Conservation (phyloP, 1,140 invertebrate species). For the Anthonomus grandis region DNA sequence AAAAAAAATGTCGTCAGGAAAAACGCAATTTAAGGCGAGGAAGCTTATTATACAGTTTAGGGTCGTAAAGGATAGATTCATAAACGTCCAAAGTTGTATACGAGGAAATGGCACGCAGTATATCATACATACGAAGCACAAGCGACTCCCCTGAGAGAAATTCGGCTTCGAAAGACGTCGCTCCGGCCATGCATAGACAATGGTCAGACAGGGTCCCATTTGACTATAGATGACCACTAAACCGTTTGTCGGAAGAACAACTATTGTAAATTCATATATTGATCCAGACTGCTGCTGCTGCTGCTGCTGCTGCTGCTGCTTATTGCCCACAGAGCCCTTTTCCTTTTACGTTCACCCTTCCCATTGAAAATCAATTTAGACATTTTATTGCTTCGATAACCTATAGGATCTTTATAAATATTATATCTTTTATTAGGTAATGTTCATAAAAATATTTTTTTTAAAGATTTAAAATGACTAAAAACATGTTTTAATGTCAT, state of each 20-base stretch:
- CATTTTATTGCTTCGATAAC: too few relatives aligned
- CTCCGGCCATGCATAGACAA: conserved; percentile 43
- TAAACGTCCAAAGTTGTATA: conserved; percentile 44
- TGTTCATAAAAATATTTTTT: too few relatives aligned
- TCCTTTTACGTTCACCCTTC: too few relatives aligned
- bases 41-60: conserved; percentile 20
- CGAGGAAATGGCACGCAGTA: conserved; percentile 40
- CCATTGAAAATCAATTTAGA: too few relatives aligned
- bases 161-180: conserved; percentile 41
- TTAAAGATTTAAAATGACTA: too few relatives aligned
- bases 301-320: too few relatives aligned
- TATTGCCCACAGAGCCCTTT: too few relatives aligned
- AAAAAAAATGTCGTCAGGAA: conserved; percentile 21
- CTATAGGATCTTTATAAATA: too few relatives aligned
- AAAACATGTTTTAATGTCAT: too few relatives aligned
- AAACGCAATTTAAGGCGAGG: conserved; percentile 23
- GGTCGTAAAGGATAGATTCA: conserved; percentile 30
- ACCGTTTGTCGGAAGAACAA: conserved; percentile 43
- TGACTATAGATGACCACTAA: conserved; percentile 48
- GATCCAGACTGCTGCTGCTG: too few relatives aligned
- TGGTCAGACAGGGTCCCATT: conserved; percentile 42
- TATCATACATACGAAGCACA: conserved; percentile 45
- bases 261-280: conserved; percentile 43
- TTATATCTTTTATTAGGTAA: too few relatives aligned
- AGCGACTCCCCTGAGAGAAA: conserved; percentile 40